A percentile compares a stretch with the other conserved stretches of the same genome.
Evolutionary conservation across 2,113 vertebrate species (phyloP).

Genomic region (Neofelis nebulosa): DNA sequence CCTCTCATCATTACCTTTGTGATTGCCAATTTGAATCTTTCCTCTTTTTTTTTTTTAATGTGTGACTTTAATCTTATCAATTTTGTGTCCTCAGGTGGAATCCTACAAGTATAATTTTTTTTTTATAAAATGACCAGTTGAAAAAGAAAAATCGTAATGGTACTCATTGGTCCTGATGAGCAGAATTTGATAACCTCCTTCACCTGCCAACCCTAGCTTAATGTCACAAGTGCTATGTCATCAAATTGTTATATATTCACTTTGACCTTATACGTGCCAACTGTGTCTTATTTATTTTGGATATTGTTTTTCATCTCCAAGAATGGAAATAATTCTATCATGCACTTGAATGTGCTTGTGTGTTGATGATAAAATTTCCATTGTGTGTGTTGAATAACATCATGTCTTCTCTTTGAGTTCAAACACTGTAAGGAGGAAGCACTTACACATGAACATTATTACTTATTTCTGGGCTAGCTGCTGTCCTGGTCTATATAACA

Average conservation of each 20-base stretch:
- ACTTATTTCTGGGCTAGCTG: not conserved
- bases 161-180: not conserved
- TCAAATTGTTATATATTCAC: not conserved
- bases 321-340: not conserved
- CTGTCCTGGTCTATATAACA: not conserved
- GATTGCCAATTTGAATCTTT: constrained; percentile 18
- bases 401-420: not conserved
- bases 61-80: not conserved
- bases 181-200: not conserved
- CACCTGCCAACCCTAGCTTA: not conserved
- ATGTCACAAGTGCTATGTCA: not conserved
- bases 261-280: not conserved
- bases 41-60: not conserved
- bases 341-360: not conserved
- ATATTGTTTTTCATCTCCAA: not conserved
- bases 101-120: not conserved
- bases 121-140: not conserved
- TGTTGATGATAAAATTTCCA: not conserved
- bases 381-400: not conserved
- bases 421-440: not conserved
- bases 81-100: constrained; percentile 31
- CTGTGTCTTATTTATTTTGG: not conserved
- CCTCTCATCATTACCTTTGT: not conserved
- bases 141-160: not conserved
- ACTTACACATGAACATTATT: not conserved